Percentiles rank a stretch among this genome's conserved stretches.
Conservation (phyloP, 2,797 vertebrate genomes). For the Hipposideros larvatus region DNA sequence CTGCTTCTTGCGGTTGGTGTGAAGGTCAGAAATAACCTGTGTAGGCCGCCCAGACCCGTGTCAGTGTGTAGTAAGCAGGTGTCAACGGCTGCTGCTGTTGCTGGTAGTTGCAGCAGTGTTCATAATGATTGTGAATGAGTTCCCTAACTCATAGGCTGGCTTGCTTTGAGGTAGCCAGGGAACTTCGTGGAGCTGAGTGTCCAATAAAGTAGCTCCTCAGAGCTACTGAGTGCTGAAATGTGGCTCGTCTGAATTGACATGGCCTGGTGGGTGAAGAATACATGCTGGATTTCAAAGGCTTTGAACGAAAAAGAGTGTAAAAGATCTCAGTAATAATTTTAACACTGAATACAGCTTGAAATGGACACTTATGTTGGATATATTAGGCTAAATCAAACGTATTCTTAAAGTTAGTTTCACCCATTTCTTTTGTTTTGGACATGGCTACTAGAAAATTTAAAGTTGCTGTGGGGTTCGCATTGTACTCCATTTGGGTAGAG, state of each 20-base stretch:
- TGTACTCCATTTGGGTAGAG: background rate
- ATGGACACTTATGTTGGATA: background rate
- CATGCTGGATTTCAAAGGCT: background rate
- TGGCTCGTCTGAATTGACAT: background rate
- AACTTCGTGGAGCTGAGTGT: background rate
- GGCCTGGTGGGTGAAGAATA: background rate
- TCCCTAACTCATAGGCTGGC: background rate
- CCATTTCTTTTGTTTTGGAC: background rate
- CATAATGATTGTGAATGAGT: background rate
- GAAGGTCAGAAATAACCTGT: background rate
- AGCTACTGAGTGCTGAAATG: background rate
- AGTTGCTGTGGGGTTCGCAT: rapidly evolving
- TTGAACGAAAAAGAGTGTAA: background rate
- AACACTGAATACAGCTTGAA: background rate
- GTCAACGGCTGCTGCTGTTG: background rate
- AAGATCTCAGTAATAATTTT: background rate
- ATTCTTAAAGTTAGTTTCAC: background rate
- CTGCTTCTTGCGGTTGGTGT: background rate
- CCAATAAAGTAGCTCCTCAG: background rate
- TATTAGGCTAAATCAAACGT: background rate
- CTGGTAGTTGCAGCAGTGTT: background rate
- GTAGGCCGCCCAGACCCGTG: rapidly evolving
- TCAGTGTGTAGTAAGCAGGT: rapidly evolving
- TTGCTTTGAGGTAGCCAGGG: background rate
- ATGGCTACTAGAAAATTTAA: background rate